phyloP scores from a whole-genome alignment of 35 echinoderm and acorn worm species.

The Acanthaster planci region DNA sequence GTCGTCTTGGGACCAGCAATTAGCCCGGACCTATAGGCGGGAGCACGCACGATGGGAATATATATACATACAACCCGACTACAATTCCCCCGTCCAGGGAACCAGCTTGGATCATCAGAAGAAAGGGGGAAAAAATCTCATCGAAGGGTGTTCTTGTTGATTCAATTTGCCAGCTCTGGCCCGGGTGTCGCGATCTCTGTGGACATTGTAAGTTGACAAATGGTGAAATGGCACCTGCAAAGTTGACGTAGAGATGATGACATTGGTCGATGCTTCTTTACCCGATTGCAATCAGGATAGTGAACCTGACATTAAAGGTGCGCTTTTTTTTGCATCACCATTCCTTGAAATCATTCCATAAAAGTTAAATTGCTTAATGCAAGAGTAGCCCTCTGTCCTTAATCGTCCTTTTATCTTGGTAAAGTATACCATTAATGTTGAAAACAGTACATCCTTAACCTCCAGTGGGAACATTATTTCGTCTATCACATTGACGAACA shows the following conservation, averaged over 20 bases:
- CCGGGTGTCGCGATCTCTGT: conserved; percentile 12
- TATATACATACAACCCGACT: conserved; percentile 7
- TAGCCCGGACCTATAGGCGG: conserved; percentile 11
- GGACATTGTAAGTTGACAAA: conserved; percentile 21
- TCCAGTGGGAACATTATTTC: too few relatives aligned
- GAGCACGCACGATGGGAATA: conserved; percentile 25
- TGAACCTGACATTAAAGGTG: too few relatives aligned
- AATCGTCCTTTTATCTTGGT: too few relatives aligned
- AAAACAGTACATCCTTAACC: too few relatives aligned
- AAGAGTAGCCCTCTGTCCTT: too few relatives aligned
- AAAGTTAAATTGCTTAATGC: too few relatives aligned
- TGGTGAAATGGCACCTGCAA: conserved; percentile 24
- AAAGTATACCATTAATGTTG: too few relatives aligned
- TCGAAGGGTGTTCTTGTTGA: background rate
- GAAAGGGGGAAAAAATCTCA: background rate
- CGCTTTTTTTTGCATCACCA: too few relatives aligned
- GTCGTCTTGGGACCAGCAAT: conserved; percentile 21
- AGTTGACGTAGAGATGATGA: conserved; percentile 10
- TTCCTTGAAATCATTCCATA: too few relatives aligned
- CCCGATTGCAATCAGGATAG: too few relatives aligned
- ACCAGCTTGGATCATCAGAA: background rate
- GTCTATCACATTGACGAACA: too few relatives aligned
- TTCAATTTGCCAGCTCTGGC: background rate
- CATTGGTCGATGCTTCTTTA: background rate
- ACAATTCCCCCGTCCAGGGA: conserved; percentile 7